Base-by-base conservation (phyloP, 2,888 invertebrate species). In the Anthophora plumipes region DNA sequence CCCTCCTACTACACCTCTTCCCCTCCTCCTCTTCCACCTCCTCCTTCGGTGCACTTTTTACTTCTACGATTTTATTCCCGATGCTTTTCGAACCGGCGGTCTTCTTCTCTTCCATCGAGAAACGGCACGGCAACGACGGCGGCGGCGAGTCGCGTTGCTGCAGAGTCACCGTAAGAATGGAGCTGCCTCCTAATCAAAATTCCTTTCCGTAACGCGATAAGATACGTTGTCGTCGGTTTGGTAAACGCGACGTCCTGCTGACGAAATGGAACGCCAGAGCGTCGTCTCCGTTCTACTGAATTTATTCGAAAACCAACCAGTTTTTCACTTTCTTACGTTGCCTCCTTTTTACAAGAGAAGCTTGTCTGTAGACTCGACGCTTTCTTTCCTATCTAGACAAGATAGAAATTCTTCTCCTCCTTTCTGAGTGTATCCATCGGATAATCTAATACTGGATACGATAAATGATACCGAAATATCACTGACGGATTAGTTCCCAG, bases 181-280 rank as follows among this genome's bases (percentile, higher is more conserved):
- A 60, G 61, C 67, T 77, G 79, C 77, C 55, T 80, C 73, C 85
- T 83, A 87, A 87, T 87, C 87, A 77, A 84, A 85, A 87, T 87
- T 87, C 87, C 80, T 84, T 80, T 73, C 78, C 75, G 70, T 71
- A 77, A 77, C 61, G 82, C 84, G 87, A 87, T 87, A 87, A 87
- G 87, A 86, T 86, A 87, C 68, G 78, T 46, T 37, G 77, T 31
- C 25, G 72, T 31, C 66, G 31, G 68, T 69, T 70, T 25, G 71
- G 77, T 69, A 60, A 64, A 77, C 75, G 64, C 57, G 31, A 31
- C 31, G 46, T 73, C 61, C 66, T 50, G 48, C 54, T 59, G 14
- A 43, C 54, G 71, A 57, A 68, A 67, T 14, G 75, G 37, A 41
- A 67, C 25, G 43, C 69, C 46, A 9, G 11, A 7, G 64, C n/a